A percentile compares a stretch with the other conserved stretches of the same genome.
These are phyloP conservation scores for Drosophila auraria DNA, from an alignment of 1,140 invertebrate genomes.

Conservation along the genomic window DNA sequence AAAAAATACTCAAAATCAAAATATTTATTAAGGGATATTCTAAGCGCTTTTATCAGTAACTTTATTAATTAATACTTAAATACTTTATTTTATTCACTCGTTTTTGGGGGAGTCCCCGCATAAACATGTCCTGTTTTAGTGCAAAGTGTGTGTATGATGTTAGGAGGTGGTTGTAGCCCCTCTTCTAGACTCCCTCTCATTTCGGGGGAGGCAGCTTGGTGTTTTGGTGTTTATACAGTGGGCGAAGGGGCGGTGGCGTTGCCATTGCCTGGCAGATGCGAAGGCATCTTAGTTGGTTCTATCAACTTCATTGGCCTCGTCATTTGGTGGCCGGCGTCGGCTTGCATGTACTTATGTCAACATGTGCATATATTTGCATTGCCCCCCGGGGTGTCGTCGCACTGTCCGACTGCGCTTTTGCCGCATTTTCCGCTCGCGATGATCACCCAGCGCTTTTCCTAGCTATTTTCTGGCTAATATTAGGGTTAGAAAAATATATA, in stretches of 20 bases:
- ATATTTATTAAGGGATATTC: no score
- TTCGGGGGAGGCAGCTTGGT: conserved; percentile 11
- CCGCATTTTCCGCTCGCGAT: conserved; percentile 5
- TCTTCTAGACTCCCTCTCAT: neutral
- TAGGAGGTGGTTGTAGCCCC: neutral
- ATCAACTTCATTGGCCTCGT: conserved; percentile 69
- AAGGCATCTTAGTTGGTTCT: conserved; percentile 47
- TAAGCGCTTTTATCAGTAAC: no score
- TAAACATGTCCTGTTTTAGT: neutral
- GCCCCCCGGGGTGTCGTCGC: conserved; percentile 52
- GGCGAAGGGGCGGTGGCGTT: no score
- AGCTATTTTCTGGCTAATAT: neutral
- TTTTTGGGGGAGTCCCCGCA: neutral
- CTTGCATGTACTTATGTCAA: conserved; percentile 63
- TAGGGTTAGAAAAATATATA: neutral
- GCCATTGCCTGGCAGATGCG: conserved; percentile 6
- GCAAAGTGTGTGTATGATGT: neutral
- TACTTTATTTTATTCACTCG: neutral
- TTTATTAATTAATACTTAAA: neutral
- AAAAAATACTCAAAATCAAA: no score
- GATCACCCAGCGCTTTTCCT: neutral
- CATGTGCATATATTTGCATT: conserved; percentile 73
- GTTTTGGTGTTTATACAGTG: conserved; percentile 36
- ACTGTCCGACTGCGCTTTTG: conserved; percentile 67
- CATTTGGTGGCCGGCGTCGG: conserved; percentile 34